These are phyloP conservation scores for Volucella inflata DNA, from an alignment of 2,888 invertebrate genomes.

Conservation along the genomic window DNA sequence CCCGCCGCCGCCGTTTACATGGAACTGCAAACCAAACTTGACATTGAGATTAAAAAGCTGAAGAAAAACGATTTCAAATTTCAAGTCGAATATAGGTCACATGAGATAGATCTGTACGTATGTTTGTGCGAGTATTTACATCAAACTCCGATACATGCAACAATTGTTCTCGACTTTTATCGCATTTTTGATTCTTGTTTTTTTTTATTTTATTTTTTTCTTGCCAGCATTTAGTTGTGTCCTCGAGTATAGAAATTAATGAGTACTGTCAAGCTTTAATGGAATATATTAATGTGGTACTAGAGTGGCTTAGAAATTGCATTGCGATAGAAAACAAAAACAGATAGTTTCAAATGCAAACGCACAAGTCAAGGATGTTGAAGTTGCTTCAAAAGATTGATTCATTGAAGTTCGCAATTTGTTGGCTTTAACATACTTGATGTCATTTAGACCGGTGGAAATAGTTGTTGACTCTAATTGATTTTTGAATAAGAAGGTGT, in stretches of 20 bases:
- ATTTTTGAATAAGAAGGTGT: neutral
- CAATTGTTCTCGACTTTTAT: constrained; percentile 25
- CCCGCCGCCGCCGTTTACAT: constrained; percentile 7
- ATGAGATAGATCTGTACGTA: constrained; percentile 24
- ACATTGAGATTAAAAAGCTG: constrained; percentile 53
- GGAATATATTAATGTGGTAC: constrained; percentile 58
- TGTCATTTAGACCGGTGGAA: constrained; percentile 35
- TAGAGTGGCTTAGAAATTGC: constrained; percentile 14
- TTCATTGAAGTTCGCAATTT: constrained; percentile 27
- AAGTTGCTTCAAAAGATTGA: constrained; percentile 22
- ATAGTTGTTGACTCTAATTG: constrained; percentile 3
- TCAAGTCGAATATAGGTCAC: constrained; percentile 52
- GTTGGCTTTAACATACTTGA: constrained; percentile 7
- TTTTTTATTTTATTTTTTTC: constrained; percentile 5
- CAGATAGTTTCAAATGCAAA: constrained; percentile 19
- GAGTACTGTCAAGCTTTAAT: constrained; percentile 58
- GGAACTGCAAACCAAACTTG: constrained; percentile 28
- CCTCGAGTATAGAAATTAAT: constrained; percentile 64
- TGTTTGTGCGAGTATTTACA: neutral
- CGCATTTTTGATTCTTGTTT: constrained; percentile 7
- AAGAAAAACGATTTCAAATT: constrained; percentile 45
- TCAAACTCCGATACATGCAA: constrained; percentile 11
- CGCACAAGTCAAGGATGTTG: constrained; percentile 47
- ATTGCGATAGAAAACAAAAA: constrained; percentile 16
- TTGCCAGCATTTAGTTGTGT: constrained; percentile 27